Evolutionary conservation across 2,797 vertebrate species (phyloP).

Genomic region (Acanthopagrus latus): DNA sequence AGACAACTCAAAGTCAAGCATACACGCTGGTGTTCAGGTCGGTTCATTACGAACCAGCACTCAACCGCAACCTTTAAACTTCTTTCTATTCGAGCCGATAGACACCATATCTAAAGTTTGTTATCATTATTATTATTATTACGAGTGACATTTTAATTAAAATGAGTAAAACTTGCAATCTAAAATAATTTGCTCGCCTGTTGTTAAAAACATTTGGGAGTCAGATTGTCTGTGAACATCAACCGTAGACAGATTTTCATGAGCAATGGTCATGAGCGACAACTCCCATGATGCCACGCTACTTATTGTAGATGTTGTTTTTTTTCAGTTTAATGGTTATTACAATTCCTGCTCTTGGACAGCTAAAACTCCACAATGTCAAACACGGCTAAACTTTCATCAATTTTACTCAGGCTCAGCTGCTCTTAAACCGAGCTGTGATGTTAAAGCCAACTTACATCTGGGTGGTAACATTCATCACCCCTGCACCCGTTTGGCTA

Average conservation of each 20-base stretch:
- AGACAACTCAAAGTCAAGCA: conserved; percentile 58
- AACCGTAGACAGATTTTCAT: no score
- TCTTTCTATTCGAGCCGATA: background rate
- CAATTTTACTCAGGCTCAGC: no score
- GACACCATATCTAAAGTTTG: background rate
- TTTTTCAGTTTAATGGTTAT: background rate
- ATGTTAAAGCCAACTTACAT: background rate
- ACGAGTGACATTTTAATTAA: background rate
- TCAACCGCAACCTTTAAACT: background rate
- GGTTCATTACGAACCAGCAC: conserved; percentile 34
- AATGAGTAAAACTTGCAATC: no score
- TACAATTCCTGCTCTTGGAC: background rate
- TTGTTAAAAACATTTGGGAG: no score
- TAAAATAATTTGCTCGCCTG: no score
- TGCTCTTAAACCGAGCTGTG: background rate
- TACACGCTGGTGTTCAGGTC: conserved; percentile 37
- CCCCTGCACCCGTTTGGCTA: background rate
- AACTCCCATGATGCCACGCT: no score
- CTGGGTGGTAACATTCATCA: background rate
- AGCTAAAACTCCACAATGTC: background rate
- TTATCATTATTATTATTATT: no score
- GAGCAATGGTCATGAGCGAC: no score
- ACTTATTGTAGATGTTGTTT: no score
- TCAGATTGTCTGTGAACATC: no score
- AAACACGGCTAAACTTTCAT: background rate